Conservation (phyloP, 2,888 invertebrate species). For the Caenorhabditis parvicauda region DNA sequence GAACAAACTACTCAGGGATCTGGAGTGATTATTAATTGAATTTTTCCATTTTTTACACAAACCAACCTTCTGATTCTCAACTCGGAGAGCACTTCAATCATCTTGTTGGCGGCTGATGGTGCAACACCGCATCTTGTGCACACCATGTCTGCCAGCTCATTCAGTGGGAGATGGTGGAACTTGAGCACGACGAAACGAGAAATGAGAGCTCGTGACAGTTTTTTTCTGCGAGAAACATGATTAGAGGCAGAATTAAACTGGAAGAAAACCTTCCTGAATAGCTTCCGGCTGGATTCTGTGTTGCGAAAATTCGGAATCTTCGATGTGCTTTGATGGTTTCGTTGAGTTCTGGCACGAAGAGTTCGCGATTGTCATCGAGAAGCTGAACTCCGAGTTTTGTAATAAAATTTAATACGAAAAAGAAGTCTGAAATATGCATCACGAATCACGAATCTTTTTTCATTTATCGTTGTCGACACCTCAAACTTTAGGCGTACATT, state of each 20-base stretch:
- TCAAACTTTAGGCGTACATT: too few relatives aligned
- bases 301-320: constrained; percentile 94
- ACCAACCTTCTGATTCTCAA: constrained; percentile 36
- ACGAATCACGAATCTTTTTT: too few relatives aligned
- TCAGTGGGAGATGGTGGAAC: constrained; percentile 87
- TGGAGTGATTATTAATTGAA: too few relatives aligned
- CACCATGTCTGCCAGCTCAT: constrained; percentile 74
- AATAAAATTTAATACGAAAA: not conserved
- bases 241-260: not conserved
- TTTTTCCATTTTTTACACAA: constrained; percentile 1
- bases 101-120: constrained; percentile 46
- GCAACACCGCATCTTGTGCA: constrained; percentile 46
- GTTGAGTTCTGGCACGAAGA: constrained; percentile 95
- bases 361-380: constrained; percentile 93
- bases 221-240: constrained; percentile 10
- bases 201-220: constrained; percentile 77
- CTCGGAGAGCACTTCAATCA: constrained; percentile 53
- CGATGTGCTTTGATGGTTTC: constrained; percentile 85
- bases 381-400: too few relatives aligned
- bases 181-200: constrained; percentile 96
- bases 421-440: not conserved
- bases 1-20: constrained; percentile 52
- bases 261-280: constrained; percentile 71
- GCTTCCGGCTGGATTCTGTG: constrained; percentile 89
- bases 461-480: too few relatives aligned